Conservation (phyloP, 2,797 vertebrate genomes). For the Brotogeris chrysoptera region DNA sequence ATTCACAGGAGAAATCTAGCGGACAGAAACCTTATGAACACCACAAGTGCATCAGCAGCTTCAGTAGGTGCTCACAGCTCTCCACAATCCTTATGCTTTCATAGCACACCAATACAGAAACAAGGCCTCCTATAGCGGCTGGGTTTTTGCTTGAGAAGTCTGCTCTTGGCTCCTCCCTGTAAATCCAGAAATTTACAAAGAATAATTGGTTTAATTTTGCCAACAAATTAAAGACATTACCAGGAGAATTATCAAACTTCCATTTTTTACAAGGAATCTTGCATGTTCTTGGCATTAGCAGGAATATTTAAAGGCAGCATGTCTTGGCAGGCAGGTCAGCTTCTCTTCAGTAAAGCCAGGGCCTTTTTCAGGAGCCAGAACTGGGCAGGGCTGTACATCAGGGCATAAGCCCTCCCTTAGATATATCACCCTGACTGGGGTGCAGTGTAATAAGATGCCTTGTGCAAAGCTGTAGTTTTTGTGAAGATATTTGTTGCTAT, state of each 20-base stretch:
- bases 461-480: neutral
- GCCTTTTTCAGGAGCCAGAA: neutral
- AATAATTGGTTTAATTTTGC: neutral
- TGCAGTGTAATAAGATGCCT: neutral
- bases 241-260: neutral
- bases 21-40: neutral
- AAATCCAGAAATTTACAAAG: neutral
- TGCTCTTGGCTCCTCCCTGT: neutral
- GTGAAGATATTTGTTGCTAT: neutral
- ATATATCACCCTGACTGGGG: neutral
- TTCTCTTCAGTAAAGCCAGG: neutral
- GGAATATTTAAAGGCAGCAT: neutral
- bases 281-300: neutral
- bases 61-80: neutral
- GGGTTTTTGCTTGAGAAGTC: neutral
- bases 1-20: neutral
- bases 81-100: neutral
- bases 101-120: neutral
- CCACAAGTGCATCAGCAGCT: neutral
- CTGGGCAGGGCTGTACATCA: neutral
- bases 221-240: neutral
- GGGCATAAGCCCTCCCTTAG: neutral
- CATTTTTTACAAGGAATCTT: neutral
- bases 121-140: neutral
- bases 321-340: neutral